Evolutionary conservation across 2,113 vertebrate species (phyloP), one percentile per base, ranked within the genome.

Genomic region (Etia nguti): DNA sequence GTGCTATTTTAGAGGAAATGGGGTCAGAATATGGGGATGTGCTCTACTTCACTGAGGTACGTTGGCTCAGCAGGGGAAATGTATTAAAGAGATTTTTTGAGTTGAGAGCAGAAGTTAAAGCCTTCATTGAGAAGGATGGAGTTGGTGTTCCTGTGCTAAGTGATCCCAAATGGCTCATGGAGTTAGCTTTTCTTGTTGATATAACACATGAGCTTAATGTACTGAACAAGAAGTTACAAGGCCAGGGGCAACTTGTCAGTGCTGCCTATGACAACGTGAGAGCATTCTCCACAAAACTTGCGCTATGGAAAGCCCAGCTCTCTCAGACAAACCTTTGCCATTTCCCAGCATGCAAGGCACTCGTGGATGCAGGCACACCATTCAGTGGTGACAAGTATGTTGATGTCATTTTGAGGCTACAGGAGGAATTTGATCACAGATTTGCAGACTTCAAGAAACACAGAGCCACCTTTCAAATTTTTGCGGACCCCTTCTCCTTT

Each of bases 401-500:
- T 52, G 2, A 52, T n/a, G 50, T 52, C 20, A 52, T 52, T n/a
- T n/a, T 52, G 50, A 52, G 50, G 20, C 50, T n/a, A 52, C 18
- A n/a, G 50, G 18, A 52, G 50, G 18, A 52, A 52, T 48, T 48
- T 48, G 46, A 48, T n/a, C 20, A 0, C 50, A 54, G 4, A 54
- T 54, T 54, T 54, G 50, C 50, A 0, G 50, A 52, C 50, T 52
- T 10, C 50, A n/a, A n/a, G 50, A n/a, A 2, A 0, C 0, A 52
- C 50, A 52, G 52, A 55, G 52, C 10, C n/a, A 52, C 50, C 0
- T 52, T 52, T 52, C 8, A 54, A 0, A 22, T 60, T 60, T 6
- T 60, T 60, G 15, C 57, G 4, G 10, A 0, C 57, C 57, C 57
- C 57, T 6, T 31, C 26, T 60, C 57, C 15, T 10, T 60, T 2